phyloP scores from a whole-genome alignment of 2,113 vertebrate species.

The Thamnophis sirtalis region DNA sequence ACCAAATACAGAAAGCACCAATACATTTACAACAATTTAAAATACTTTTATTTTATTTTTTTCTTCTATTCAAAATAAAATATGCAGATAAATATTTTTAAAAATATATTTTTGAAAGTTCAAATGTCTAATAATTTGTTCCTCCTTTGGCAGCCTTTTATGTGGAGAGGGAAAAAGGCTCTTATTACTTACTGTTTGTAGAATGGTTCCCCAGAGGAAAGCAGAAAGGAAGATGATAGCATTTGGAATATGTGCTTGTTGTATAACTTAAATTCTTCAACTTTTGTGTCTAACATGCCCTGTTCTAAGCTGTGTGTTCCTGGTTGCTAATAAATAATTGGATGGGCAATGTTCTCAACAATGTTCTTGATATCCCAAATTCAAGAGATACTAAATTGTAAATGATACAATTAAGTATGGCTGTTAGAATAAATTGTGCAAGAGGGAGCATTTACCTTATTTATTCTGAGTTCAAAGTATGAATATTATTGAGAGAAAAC shows the following conservation, averaged over 20 bases:
- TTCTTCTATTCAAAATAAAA: not conserved
- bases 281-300: not conserved
- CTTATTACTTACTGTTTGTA: not conserved
- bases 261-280: not conserved
- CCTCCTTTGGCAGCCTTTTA: not conserved
- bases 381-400: not conserved
- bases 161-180: not conserved
- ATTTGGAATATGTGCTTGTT: not conserved
- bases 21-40: not conserved
- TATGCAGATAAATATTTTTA: not conserved
- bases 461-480: not conserved
- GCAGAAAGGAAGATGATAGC: not conserved
- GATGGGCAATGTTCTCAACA: not conserved
- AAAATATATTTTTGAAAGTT: not conserved
- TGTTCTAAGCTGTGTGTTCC: not conserved
- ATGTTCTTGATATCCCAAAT: not conserved
- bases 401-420: not conserved
- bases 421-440: not conserved
- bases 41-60: not conserved
- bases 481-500: not conserved
- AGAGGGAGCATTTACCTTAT: not conserved
- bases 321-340: not conserved
- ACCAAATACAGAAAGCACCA: not conserved
- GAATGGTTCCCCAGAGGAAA: not conserved
- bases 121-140: not conserved